Base-by-base conservation (phyloP, 2,797 vertebrate species). In the Sebastes reedi region DNA sequence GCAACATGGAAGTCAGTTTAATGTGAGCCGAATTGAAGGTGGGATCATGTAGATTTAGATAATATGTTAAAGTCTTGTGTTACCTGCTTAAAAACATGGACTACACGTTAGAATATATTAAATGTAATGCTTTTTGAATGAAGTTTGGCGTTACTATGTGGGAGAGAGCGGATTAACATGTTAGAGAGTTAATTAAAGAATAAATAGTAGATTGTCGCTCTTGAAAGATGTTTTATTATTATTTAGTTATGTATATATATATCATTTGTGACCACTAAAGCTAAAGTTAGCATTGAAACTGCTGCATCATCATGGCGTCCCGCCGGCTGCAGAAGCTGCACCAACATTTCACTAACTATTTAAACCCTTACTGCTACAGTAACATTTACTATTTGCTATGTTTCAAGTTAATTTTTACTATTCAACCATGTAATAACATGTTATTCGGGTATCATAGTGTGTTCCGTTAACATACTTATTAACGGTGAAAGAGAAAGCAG, bases 1-100 rank as follows among this genome's bases (percentile, higher is more conserved):
- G 2, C 12, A 7, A 22, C 1, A 42, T 66, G 29, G 5, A 34
- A 32, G 42, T 46, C 5, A 29, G 16, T 46, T 50, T 27, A 8
- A 24, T 3, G 8, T 39, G 8, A 1, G 55, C 64, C 70, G 56
- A 29, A 54, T 16, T 55, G 12, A 42, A 42, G n/a, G 20, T 2
- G 2, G 32, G 5, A 6, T 11, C 27, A 1, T 24, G 20, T 1
- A 32, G 4, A 8, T 24, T 25, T 4, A 24, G 3, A 4, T 4
- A 3, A 72, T 8, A 5, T 46, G 3, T 29, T n/a, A 14, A 58
- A 58, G 2, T 18, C 1, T 22, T 12, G 12, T 2, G 24, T 13
- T 24, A 8, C 8, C 0, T 10, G 4, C 27, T 50, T 5, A 24
- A 24, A 46, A 0, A 11, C 20, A 7, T 14, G 3, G 1, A 6